Conservation (phyloP, 37 sponge, comb jelly and placozoan species). For the Ianthella basta region DNA sequence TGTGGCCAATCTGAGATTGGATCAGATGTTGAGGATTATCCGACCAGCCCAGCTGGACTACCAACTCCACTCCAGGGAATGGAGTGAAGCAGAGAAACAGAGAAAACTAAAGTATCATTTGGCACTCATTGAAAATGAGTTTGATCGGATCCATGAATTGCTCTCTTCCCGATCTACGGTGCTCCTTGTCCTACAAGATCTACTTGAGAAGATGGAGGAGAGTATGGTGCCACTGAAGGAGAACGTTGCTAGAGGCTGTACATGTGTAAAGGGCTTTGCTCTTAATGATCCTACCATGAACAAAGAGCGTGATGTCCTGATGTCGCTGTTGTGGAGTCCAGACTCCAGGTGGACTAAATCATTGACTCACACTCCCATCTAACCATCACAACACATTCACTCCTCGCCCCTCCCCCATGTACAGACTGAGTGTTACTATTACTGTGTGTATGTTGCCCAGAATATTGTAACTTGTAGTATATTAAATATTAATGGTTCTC, state of each 20-base stretch:
- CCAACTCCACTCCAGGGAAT: neutral
- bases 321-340: too few species aligned
- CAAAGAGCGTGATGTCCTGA: too few species aligned
- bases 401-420: too few species aligned
- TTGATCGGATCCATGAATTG: neutral
- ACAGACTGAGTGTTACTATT: too few species aligned
- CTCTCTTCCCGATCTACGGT: neutral
- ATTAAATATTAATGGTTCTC: too few species aligned
- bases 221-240: neutral
- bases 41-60: neutral
- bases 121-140: neutral
- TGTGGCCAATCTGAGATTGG: neutral
- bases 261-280: neutral
- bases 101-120: neutral
- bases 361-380: too few species aligned
- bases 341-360: too few species aligned
- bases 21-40: conserved; percentile 4
- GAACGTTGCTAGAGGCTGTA: neutral
- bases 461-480: too few species aligned
- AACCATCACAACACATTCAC: too few species aligned
- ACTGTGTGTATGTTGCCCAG: too few species aligned
- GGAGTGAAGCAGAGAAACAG: neutral
- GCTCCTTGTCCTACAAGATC: neutral
- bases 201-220: neutral
- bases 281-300: neutral